These are phyloP conservation scores for Beaufortia kweichowensis DNA, from an alignment of 2,113 vertebrate species.

Conservation along the genomic window DNA sequence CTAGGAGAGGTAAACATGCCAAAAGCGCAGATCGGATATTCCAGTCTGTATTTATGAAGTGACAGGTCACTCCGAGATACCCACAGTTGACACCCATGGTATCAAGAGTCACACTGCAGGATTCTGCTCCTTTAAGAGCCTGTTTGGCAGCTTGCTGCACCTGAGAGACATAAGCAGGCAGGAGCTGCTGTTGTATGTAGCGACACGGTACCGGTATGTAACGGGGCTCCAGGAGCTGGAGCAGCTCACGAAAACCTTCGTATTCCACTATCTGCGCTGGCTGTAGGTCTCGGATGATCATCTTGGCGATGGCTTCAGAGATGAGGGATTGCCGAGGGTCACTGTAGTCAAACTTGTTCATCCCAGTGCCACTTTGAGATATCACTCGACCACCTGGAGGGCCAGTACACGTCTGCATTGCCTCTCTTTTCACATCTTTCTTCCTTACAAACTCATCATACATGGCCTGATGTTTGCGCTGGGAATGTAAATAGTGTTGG, in stretches of 20 bases:
- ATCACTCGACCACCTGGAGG: conserved; percentile 41
- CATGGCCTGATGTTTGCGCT: conserved; percentile 80
- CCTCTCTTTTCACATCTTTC: conserved; percentile 79
- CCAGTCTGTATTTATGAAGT: conserved; percentile 77
- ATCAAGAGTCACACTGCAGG: conserved; percentile 76
- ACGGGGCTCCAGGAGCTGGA: conserved; percentile 77
- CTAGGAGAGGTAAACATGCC: conserved; percentile 72
- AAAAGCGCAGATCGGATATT: conserved; percentile 76
- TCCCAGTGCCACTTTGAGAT: conserved; percentile 58
- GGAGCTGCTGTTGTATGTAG: conserved; percentile 76
- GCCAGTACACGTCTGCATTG: conserved; percentile 63
- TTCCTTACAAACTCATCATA: conserved; percentile 82
- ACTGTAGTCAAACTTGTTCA: conserved; percentile 74
- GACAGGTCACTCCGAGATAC: conserved; percentile 78
- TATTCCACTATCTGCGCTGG: conserved; percentile 75
- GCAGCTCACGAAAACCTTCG: conserved; percentile 74
- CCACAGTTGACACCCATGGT: conserved; percentile 63
- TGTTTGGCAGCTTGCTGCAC: conserved; percentile 75
- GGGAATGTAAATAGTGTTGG: conserved; percentile 6
- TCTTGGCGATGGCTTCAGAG: conserved; percentile 78
- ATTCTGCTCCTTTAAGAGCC: conserved; percentile 70
- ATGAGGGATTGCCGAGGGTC: conserved; percentile 78
- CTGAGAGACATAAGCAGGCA: conserved; percentile 77
- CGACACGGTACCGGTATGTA: conserved; percentile 71
- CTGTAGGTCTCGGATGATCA: conserved; percentile 78